phyloP scores from a whole-genome alignment of 2,113 vertebrate species.

The Pedetes capensis region DNA sequence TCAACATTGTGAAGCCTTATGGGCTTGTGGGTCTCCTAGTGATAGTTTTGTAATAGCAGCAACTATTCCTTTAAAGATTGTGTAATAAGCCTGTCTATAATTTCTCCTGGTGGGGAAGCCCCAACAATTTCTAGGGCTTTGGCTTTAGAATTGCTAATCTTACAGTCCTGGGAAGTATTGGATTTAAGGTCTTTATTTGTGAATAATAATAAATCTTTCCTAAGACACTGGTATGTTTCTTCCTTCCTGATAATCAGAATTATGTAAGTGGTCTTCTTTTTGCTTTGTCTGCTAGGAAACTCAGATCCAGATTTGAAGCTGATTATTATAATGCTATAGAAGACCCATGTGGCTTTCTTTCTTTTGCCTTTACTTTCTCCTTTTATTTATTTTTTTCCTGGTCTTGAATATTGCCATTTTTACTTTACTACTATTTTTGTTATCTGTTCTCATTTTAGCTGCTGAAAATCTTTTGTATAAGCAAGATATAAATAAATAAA shows the following conservation, averaged over 20 bases:
- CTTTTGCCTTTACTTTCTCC: slow-evolving; percentile 32
- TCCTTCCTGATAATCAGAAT: slow-evolving; percentile 65
- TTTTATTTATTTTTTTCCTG: slow-evolving; percentile 46
- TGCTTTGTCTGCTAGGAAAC: slow-evolving; percentile 67
- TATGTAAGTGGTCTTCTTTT: slow-evolving; percentile 69
- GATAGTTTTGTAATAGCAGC: slow-evolving; percentile 51
- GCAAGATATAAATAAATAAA: slow-evolving; percentile 50
- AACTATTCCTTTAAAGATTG: slow-evolving; percentile 52
- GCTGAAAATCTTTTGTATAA: slow-evolving; percentile 33
- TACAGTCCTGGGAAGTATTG: slow-evolving; percentile 49
- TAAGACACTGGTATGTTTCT: slow-evolving; percentile 62
- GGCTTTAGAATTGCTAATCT: slow-evolving; percentile 58
- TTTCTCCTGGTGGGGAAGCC: neutral
- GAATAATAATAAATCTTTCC: slow-evolving; percentile 57
- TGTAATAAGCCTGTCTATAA: slow-evolving; percentile 55
- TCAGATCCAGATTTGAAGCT: slow-evolving; percentile 51
- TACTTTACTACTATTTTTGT: slow-evolving; percentile 43
- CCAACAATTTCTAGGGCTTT: slow-evolving; percentile 52
- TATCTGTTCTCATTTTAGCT: slow-evolving; percentile 41
- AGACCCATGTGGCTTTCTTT: neutral
- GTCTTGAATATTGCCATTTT: slow-evolving; percentile 45
- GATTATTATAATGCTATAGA: slow-evolving; percentile 13
- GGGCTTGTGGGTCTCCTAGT: neutral
- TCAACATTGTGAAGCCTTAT: slow-evolving; percentile 34
- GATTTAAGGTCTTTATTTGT: slow-evolving; percentile 68